Evolutionary conservation across 2,888 invertebrate genomes (phyloP), one percentile per base, ranked within the genome.

Genomic region (Linnaemya vulpina): DNA sequence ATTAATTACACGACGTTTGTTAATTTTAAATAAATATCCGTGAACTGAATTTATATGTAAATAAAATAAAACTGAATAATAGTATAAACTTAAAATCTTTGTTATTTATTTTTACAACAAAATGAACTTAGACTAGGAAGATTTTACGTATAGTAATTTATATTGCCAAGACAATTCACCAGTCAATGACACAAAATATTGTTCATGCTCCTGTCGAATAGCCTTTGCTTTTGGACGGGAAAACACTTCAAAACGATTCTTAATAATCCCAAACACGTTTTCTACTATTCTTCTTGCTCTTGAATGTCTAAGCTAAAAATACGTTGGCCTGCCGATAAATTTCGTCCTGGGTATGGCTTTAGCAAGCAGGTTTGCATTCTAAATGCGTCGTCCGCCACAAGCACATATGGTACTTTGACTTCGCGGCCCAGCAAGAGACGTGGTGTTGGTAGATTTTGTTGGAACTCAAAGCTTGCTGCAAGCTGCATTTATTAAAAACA

Each of bases 301-400:
- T 13, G 68, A 71, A 22, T 63, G 63, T 7, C 63, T 22, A 25
- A 73, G 73, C 7, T 79, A 65, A 25, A 79, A 79, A 71, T 79
- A 35, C 46, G 10, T 5, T 65, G 63, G 1, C 65, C 73, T 1
- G 71, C 65, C 60, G 43, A 65, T 15, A 79, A 63, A 73, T 43
- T 51, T 38, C 53, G 58, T 43, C 73, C 58, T 2, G 58, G 38
- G 43, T 46, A 46, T 5, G 46, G n/a, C n/a, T 46, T 46, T n/a
- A 46, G n/a, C n/a, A n/a, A 46, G n/a, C n/a, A 53, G 30, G 40
- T 79, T 30, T 79, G 70, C 79, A 71, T 71, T 3, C 58, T 60
- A 49, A 62, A 83, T 22, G 62, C 83, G n/a, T 79, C 71, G 40
- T 83, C 71, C 51, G 63, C 77, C 13, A 79, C 71, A 1, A 79